phyloP scores from a whole-genome alignment of 2,888 invertebrate species.

The Drosophila helvetica region DNA sequence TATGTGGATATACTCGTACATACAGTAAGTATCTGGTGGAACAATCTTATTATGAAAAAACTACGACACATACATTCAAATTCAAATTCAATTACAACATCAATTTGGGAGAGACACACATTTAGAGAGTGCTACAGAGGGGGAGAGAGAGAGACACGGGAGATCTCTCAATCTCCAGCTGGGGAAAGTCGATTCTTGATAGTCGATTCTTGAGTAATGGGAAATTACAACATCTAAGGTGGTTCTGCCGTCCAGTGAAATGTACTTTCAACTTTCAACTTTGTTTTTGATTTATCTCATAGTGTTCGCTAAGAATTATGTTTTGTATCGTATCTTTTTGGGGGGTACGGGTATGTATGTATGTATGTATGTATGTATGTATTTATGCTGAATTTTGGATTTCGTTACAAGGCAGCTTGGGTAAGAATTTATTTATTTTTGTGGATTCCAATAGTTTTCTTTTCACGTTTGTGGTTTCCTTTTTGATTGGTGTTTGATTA shows the following conservation, averaged over 20 bases:
- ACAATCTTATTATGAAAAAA: slow-evolving; percentile 48
- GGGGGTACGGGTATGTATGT: slow-evolving; percentile 22
- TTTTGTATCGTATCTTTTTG: slow-evolving; percentile 26
- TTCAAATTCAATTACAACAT: slow-evolving; percentile 64
- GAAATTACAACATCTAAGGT: slow-evolving; percentile 83
- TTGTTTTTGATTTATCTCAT: slow-evolving; percentile 41
- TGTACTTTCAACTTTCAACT: slow-evolving; percentile 70
- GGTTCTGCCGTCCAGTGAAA: slow-evolving; percentile 83
- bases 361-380: slow-evolving; percentile 4
- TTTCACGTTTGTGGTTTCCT: slow-evolving; percentile 14
- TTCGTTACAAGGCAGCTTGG: slow-evolving; percentile 74
- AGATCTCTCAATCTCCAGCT: slow-evolving; percentile 16
- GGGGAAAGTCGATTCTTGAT: background rate
- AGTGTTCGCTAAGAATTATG: slow-evolving; percentile 36
- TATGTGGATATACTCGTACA: slow-evolving; percentile 18
- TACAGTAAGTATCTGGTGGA: slow-evolving; percentile 26
- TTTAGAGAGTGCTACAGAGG: background rate
- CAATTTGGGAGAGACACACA: slow-evolving; percentile 49
- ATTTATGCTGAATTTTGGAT: slow-evolving; percentile 61
- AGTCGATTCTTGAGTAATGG: slow-evolving; percentile 46
- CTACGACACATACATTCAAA: slow-evolving; percentile 61
- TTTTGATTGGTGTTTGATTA: slow-evolving; percentile 18
- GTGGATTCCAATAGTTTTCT: slow-evolving; percentile 15
- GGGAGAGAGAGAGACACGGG: slow-evolving; percentile 4
- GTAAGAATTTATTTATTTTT: slow-evolving; percentile 25